Percentiles rank a stretch among this genome's conserved stretches.
Conservation (phyloP, 2,113 vertebrate species). For the Leptosomus discolor region DNA sequence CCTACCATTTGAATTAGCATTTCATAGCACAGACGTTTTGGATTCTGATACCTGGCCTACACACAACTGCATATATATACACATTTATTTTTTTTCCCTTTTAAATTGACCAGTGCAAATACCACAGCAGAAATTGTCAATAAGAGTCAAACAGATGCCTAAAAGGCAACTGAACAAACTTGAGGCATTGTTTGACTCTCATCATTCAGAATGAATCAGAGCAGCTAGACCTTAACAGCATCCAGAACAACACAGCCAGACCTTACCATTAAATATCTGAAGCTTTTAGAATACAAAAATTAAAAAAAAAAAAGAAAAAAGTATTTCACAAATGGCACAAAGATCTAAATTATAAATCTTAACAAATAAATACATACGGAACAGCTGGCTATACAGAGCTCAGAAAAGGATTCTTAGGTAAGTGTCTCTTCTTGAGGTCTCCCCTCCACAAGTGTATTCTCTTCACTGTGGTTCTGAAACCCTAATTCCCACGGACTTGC, state of each 20-base stretch:
- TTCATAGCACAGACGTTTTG: slow-evolving; percentile 43
- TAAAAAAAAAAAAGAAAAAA: not conserved
- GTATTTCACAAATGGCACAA: not conserved
- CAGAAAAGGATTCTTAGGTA: not conserved
- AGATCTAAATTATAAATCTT: not conserved
- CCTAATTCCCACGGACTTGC: not conserved
- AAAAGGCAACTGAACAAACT: not conserved
- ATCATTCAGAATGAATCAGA: not conserved
- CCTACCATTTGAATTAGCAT: slow-evolving; percentile 74
- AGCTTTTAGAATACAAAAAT: not conserved
- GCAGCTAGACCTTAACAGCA: not conserved
- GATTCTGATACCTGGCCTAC: slow-evolving; percentile 64
- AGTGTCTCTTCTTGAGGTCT: not conserved
- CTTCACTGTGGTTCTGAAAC: not conserved
- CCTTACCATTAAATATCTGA: not conserved
- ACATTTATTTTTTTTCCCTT: not conserved
- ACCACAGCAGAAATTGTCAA: not conserved
- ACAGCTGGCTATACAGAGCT: not conserved
- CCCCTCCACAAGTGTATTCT: not conserved
- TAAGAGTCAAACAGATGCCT: not conserved
- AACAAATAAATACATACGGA: not conserved
- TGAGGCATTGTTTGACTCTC: not conserved
- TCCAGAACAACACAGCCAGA: not conserved
- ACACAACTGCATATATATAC: not conserved
- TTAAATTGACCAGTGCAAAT: not conserved